Conservation (phyloP, 2,113 vertebrate genomes). For the Callaeas wilsoni region DNA sequence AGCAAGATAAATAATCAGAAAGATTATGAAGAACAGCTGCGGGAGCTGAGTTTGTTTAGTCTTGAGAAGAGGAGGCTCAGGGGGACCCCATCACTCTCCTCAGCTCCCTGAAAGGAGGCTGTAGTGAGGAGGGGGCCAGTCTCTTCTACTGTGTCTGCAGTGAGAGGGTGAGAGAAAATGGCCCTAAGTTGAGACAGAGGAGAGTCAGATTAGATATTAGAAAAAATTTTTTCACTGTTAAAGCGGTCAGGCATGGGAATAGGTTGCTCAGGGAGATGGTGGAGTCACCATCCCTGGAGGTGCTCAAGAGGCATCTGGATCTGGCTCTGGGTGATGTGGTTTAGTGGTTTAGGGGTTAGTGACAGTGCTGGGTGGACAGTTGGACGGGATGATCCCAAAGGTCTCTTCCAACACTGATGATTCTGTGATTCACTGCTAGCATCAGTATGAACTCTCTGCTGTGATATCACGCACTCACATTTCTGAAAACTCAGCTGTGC, state of each 20-base stretch:
- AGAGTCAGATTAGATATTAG: neutral
- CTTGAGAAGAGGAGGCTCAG: neutral
- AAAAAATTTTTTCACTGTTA: neutral
- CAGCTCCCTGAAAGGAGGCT: neutral
- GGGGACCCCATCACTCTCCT: no score
- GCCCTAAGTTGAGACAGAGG: neutral
- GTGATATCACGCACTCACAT: rapidly evolving
- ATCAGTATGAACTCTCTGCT: neutral
- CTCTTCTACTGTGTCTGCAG: neutral
- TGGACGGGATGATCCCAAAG: neutral
- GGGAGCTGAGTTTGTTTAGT: neutral
- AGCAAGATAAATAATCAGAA: neutral
- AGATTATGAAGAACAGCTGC: neutral
- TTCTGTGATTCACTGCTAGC: neutral
- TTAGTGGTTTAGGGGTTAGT: neutral
- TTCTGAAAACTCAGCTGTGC: neutral
- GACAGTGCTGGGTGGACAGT: neutral
- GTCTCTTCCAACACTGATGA: neutral
- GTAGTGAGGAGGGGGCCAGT: neutral
- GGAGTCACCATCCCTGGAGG: neutral
- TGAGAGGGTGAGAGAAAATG: neutral
- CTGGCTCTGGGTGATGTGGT: neutral
- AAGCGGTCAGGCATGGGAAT: neutral
- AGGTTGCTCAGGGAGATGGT: neutral
- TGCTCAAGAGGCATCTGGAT: neutral